These are phyloP conservation scores for Pseudochirops cupreus DNA, from an alignment of 2,797 vertebrate species.

Conservation along the genomic window DNA sequence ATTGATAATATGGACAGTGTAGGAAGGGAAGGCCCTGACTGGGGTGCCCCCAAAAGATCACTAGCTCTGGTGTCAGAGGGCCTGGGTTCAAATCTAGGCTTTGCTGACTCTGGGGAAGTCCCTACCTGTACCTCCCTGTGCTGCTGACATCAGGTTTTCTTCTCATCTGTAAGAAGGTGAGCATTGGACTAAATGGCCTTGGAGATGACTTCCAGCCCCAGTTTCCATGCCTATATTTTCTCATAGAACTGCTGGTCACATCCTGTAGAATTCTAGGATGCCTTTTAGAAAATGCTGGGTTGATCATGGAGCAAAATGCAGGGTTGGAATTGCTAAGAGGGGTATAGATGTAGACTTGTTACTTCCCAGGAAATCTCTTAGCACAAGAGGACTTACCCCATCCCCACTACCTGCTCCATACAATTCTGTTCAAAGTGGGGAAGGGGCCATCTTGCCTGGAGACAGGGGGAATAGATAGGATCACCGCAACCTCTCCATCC, in stretches of 20 bases:
- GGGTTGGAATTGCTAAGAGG: not conserved
- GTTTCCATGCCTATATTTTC: not conserved
- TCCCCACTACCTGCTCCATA: slow-evolving; percentile 47
- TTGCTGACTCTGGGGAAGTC: not conserved
- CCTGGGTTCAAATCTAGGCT: not conserved
- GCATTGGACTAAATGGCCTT: not conserved
- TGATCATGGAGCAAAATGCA: not conserved
- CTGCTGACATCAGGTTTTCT: not conserved
- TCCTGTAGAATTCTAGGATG: not conserved
- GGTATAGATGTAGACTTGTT: not conserved
- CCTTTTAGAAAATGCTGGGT: not conserved
- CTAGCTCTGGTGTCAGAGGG: not conserved
- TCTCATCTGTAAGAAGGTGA: not conserved
- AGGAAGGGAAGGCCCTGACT: not conserved
- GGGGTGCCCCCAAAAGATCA: not conserved
- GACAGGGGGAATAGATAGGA: not conserved
- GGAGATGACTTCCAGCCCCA: not conserved
- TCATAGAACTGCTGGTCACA: not conserved
- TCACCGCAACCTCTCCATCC: not conserved
- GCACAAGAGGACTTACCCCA: not conserved
- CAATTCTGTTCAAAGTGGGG: slow-evolving; percentile 67
- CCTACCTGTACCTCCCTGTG: not conserved
- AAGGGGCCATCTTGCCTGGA: not conserved
- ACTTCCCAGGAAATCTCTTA: not conserved
- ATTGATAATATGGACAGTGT: not conserved